Percentiles rank a stretch among this genome's conserved stretches.
Evolutionary conservation across 2,888 invertebrate genomes (phyloP).

Genomic region (Atrina japonica): DNA sequence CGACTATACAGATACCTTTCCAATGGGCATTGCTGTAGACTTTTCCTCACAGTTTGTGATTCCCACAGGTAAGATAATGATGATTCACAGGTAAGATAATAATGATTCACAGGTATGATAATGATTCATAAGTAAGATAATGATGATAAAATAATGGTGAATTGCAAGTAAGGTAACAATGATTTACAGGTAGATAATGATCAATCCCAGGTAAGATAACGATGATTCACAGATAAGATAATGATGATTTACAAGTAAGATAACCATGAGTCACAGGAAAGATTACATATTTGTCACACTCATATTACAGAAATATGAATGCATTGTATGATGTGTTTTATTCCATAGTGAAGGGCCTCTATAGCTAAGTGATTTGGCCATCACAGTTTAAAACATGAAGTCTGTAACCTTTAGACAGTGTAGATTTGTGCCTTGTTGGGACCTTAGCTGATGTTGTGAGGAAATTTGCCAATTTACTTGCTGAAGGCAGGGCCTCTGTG

Average conservation of each 20-base stretch:
- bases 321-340: too few species aligned
- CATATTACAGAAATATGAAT: too few species aligned
- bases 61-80: slow-evolving; percentile 60
- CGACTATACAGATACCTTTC: slow-evolving; percentile 88
- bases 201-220: slow-evolving; percentile 62
- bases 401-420: too few species aligned
- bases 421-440: too few species aligned
- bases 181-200: too few species aligned
- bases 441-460: too few species aligned
- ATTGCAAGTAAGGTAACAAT: not conserved
- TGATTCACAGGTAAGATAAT: not conserved
- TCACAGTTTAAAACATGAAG: too few species aligned
- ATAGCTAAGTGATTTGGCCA: too few species aligned
- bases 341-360: too few species aligned
- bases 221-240: not conserved
- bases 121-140: not conserved
- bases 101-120: not conserved
- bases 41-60: slow-evolving; percentile 84
- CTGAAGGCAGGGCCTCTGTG: too few species aligned
- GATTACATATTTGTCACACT: too few species aligned
- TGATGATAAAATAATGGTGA: not conserved
- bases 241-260: slow-evolving; percentile 46
- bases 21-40: slow-evolving; percentile 89
- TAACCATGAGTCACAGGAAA: not conserved
- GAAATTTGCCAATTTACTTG: too few species aligned